phyloP scores from a whole-genome alignment of 2,113 vertebrate species.

The Hippoglossus stenolepis region DNA sequence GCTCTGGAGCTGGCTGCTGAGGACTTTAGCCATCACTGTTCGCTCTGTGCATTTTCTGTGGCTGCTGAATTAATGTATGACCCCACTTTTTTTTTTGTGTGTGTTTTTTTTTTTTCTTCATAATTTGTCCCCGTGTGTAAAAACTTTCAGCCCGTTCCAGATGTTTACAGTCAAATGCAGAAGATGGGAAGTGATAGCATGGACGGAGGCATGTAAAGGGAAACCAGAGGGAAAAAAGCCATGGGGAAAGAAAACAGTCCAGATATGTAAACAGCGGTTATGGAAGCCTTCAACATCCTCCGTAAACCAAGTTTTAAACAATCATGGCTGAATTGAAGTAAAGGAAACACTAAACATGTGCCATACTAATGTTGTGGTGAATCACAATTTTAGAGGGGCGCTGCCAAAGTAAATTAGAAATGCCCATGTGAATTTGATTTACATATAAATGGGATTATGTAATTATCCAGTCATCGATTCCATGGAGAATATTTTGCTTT shows the following conservation, averaged over 20 bases:
- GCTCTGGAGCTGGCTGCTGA: conserved; percentile 26
- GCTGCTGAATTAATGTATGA: conserved; percentile 33
- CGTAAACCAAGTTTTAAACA: conserved; percentile 45
- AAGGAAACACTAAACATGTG: conserved; percentile 43
- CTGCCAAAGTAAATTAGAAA: conserved; percentile 16
- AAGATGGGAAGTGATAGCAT: conserved; percentile 47
- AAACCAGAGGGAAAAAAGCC: conserved; percentile 27
- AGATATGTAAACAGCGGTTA: conserved; percentile 55
- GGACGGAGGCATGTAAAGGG: conserved; percentile 24
- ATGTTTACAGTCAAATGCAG: conserved; percentile 33
- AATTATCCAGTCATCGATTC: conserved; percentile 28
- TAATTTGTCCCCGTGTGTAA: conserved; percentile 19
- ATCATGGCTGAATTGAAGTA: conserved; percentile 39
- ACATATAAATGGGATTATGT: conserved; percentile 19
- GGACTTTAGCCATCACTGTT: conserved; percentile 34
- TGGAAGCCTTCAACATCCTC: conserved; percentile 44
- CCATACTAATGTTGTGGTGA: conserved; percentile 34
- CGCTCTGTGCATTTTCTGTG: conserved; percentile 13
- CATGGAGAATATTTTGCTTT: conserved; percentile 4
- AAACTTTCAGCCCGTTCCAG: not conserved
- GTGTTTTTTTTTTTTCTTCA: rapidly evolving
- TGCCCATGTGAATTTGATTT: not conserved
- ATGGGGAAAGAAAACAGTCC: conserved; percentile 22
- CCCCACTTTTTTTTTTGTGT: not conserved
- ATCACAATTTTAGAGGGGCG: conserved; percentile 1